Base-by-base conservation (phyloP, 1,140 invertebrate genomes). In the Heliconius eleuchia region DNA sequence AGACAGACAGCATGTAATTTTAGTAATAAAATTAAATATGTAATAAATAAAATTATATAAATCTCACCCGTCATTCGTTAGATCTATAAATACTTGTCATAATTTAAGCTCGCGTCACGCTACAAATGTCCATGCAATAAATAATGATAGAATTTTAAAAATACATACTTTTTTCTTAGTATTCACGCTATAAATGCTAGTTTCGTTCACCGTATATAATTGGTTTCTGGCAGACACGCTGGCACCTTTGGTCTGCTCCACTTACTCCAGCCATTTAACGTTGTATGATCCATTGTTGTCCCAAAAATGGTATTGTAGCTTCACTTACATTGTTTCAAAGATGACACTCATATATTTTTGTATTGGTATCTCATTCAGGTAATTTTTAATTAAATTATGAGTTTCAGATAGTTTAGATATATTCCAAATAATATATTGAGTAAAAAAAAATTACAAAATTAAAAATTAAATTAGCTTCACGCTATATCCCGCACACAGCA, bases 191-290 rank as follows among this genome's bases (percentile, higher is more conserved):
- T 27, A 66, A 66, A 30, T 27, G 60, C 23, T n/a, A n/a, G 55
- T 66, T 66, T 30, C 60, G 60, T 27, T 30, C 18, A 13, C 60
- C 60, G 27, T 30, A 66, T 66, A 66, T 66, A 66, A 66, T 66
- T 66, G 60, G 60, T 66, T 66, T 30, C 60, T 66, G 60, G 60
- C 60, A 66, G 60, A 66, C 60, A 66, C 9, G 11, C 60, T 66
- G 60, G 60, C 60, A 66, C 60, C 60, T 66, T 66, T 66, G 2
- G 60, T 16, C 60, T 30, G 60, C 5, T 16, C 60, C 27, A 66
- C 60, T 66, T 66, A 16, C 27, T 27, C 11, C 60, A 2, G 13
- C 60, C 60, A 66, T 66, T 66, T 13, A 66, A 66, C 60, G 4
- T 66, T 66, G 30, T 66, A 66, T 66, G 23, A 30, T 0, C 60